Evolutionary conservation across 2,888 invertebrate genomes (phyloP), one percentile per base, ranked within the genome.

Genomic region (Cybosia mesomella): DNA sequence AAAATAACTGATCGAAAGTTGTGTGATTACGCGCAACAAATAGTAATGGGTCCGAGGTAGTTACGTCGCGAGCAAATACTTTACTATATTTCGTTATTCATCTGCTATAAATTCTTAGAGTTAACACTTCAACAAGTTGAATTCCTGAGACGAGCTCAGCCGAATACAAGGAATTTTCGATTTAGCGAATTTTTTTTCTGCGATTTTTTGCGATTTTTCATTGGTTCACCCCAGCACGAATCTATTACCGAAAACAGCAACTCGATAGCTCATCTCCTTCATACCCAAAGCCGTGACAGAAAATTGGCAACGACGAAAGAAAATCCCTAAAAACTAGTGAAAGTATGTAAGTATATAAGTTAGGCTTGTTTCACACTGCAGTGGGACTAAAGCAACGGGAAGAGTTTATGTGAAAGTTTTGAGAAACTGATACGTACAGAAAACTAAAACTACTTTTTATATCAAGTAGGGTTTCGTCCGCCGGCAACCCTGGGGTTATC

Each of bases 41-140:
- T 49, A 49, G 1, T n/a, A 49, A 49, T 49, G 2, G 49, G 9
- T n/a, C n/a, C 49, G 2, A 7, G 7, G 49, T n/a, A 49, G 49
- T 0, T 43, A 43, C 13, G 15, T 18, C 18, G 5, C 3, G 43
- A 8, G 8, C 8, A 49, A 49, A 13, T 36, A 2, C 18, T 0
- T 0, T 15, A 39, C 18, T 43, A 2, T 49, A 18, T 49, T 49
- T 49, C 8, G n/a, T 9, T n/a, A 49, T 49, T 49, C 49, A 49
- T 18, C 34, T 18, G 32, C 71, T 49, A 66, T 68, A 55, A 24
- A 55, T 55, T 28, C 28, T 55, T 71, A 36, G 11, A 34, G 39
- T 39, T 36, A 63, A 77, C 71, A 59, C 39, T 77, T 55, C 2
- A 22, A 55, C n/a, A n/a, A n/a, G n/a, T n/a, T n/a, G n/a, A n/a